Conservation (phyloP, 37 sponge, comb jelly and placozoan species). For the Theonella swinhoei region DNA sequence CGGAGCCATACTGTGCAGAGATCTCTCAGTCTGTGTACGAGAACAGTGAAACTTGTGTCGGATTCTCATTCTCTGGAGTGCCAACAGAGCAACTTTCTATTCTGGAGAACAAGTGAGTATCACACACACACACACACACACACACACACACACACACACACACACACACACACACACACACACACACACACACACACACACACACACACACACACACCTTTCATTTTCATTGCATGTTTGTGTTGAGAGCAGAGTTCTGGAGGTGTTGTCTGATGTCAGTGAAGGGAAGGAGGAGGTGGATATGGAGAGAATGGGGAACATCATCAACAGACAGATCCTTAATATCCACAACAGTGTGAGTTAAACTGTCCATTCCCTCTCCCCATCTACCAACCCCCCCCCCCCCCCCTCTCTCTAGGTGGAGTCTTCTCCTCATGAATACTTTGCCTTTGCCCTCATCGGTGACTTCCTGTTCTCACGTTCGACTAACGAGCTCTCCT, state of each 20-base stretch:
- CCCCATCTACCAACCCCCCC: background rate
- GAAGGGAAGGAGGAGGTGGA: conserved; percentile 58
- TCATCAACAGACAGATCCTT: conserved; percentile 55
- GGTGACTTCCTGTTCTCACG: conserved; percentile 82
- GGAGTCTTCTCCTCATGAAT: conserved; percentile 67
- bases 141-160: no score
- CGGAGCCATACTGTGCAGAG: conserved; percentile 75
- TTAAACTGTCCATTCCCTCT: background rate
- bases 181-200: no score
- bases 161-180: no score
- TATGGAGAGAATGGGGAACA: conserved; percentile 65
- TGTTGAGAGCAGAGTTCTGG: conserved; percentile 36
- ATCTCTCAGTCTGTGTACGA: conserved; percentile 38
- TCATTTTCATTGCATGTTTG: no score
- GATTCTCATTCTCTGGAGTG: conserved; percentile 63
- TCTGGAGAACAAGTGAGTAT: conserved; percentile 54
- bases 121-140: no score
- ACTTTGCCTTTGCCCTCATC: conserved; percentile 75
- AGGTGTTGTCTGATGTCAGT: conserved; percentile 41
- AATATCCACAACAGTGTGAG: conserved; percentile 21
- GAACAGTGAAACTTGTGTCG: conserved; percentile 54
- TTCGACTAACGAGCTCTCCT: conserved; percentile 51
- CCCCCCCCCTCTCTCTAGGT: conserved; percentile 39
- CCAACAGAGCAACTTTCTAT: conserved; percentile 61
- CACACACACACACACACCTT: no score